Base-by-base conservation (phyloP, 1,140 invertebrate species). In the Papilio polyxenes region DNA sequence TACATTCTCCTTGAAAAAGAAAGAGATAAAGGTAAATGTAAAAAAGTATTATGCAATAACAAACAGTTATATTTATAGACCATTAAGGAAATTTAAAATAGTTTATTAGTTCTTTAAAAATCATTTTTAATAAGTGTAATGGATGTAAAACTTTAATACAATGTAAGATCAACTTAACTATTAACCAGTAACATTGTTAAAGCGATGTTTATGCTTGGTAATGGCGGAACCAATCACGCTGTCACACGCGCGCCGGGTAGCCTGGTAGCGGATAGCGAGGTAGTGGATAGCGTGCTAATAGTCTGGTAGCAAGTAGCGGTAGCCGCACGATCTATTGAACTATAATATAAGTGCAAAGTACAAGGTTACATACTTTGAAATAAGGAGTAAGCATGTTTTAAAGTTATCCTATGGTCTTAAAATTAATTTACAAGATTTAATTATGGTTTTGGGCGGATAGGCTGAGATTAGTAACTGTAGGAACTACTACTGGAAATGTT, bases 151-250 rank as follows among this genome's bases (percentile, higher is more conserved):
- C 13, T 3, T 37, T 11, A 31, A 69, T 37, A 69, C 13, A 69
- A 69, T 69, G 65, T 37, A 37, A 69, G 11, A 69, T 37, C 31
- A 62, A 62, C 11, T 72, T 72, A 72, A 40, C 31, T 72, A 69
- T 37, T 17, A 72, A 77, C 49, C 23, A 11, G 48, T 23, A 75
- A 75, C 74, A 48, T 75, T 75, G 74, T 75, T 49, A 11, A 49
- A 31, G 40, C 17, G n/a, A 48, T n/a, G 40, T 75, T 75, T 75
- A 75, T 75, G n/a, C 44, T 40, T 44, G 44, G 17, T 75, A 75
- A 75, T 75, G n/a, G 74, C 74, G 44, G 74, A 44, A 49, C 74
- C 74, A 48, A 75, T 75, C 74, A 48, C n/a, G 40, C 74, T 75
- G 74, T 75, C 74, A 75, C 13, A 72, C n/a, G 23, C 37, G 37